Base-by-base conservation (phyloP, 2,888 invertebrate species). In the Drosophila mercatorum region DNA sequence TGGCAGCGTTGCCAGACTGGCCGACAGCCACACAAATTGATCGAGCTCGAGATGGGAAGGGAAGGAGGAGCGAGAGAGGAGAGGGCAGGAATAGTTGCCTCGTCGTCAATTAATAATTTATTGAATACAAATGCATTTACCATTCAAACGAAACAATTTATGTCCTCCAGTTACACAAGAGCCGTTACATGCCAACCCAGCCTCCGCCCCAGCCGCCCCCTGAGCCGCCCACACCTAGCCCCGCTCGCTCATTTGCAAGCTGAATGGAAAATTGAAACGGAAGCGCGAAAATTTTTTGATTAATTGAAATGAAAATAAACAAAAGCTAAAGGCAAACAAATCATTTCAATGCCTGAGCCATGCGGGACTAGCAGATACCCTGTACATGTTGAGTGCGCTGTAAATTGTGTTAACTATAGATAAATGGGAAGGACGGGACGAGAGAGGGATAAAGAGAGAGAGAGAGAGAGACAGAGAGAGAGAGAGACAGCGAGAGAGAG, bases 71-170 rank as follows among this genome's bases (percentile, higher is more conserved):
- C 0, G n/a, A 36, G 6, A 6, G 6, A 6, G 17, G 8, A 12
- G 0, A 46, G 31, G 40, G 2, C 0, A n/a, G n/a, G 28, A 28
- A 17, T 2, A 56, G 46, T 17, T 31, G 49, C 14, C 66, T 56
- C 56, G 40, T 31, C 44, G 43, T 53, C 76, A 76, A 71, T 78
- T 80, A 69, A 68, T 76, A 80, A 83, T 84, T 89, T 86, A 84
- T 84, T 75, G 78, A 75, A 79, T 70, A 68, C 72, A 83, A 85
- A 70, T 83, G 86, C 88, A 83, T 59, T 88, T 85, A 82, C 75
- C 82, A 67, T 56, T 79, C 65, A 73, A 71, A 49, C 69, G 69
- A 63, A 68, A 71, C 78, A 80, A 83, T 88, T 83, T 70, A 83
- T 80, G 70, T 66, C 56, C 62, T 62, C 59, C 65, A 56, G 36